A percentile compares a stretch with the other conserved stretches of the same genome.
phyloP scores from a whole-genome alignment of 2,113 vertebrate genomes.

The Cynopterus brachyotis region DNA sequence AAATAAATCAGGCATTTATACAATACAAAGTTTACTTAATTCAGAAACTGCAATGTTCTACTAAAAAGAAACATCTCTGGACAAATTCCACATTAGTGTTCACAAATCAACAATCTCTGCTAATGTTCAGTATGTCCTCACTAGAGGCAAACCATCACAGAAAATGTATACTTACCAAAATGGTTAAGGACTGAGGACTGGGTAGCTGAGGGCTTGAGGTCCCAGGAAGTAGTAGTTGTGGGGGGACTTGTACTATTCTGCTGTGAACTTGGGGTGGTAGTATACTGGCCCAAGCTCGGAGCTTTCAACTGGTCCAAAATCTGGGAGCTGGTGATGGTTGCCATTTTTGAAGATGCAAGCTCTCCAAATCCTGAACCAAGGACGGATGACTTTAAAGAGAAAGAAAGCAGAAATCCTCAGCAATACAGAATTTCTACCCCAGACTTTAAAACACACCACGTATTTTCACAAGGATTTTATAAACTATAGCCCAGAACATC shows the following conservation, averaged over 20 bases:
- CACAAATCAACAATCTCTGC: not conserved
- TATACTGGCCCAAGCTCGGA: constrained; percentile 87
- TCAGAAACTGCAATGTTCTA: not conserved
- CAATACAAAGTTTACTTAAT: not conserved
- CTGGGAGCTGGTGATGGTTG: constrained; percentile 85
- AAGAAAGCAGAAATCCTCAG: constrained; percentile 33
- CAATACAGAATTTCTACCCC: not conserved
- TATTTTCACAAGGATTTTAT: constrained; percentile 23
- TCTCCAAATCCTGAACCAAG: constrained; percentile 93
- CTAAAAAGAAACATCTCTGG: not conserved
- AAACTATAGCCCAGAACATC: not conserved
- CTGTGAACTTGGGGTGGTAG: constrained; percentile 81
- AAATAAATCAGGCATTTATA: not conserved
- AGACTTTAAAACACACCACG: not conserved
- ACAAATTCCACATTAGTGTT: not conserved
- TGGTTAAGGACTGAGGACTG: constrained; percentile 85
- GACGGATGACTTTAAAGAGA: constrained; percentile 87
- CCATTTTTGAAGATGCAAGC: constrained; percentile 87
- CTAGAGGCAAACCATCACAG: not conserved
- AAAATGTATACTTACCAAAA: constrained; percentile 91
- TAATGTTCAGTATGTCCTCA: not conserved
- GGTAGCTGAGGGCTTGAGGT: constrained; percentile 85
- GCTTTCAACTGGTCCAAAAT: constrained; percentile 90
- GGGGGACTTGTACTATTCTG: constrained; percentile 78
- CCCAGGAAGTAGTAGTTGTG: constrained; percentile 83